phyloP scores from a whole-genome alignment of 2,113 vertebrate genomes.

The Syngnathus typhle region DNA sequence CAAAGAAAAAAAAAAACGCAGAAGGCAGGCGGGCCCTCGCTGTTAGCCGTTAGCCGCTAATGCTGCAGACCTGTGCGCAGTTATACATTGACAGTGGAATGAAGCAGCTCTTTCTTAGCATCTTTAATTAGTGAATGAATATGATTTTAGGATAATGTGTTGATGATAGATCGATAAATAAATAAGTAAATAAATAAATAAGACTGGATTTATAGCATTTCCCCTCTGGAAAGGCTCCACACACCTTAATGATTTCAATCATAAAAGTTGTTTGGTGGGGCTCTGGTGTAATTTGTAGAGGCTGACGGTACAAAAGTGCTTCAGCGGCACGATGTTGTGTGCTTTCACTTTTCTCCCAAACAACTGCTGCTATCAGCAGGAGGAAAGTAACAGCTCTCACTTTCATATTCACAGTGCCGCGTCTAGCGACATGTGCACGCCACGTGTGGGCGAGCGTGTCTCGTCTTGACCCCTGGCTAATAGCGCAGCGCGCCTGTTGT shows the following conservation, averaged over 20 bases:
- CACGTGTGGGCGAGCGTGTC: constrained; percentile 9
- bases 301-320: constrained; percentile 22
- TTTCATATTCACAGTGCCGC: constrained; percentile 31
- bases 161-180: too few relatives aligned
- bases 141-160: too few relatives aligned
- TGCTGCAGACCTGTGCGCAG: too few relatives aligned
- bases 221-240: too few relatives aligned
- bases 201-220: too few relatives aligned
- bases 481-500: constrained; percentile 9
- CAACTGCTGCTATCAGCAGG: constrained; percentile 33
- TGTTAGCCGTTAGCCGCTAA: too few relatives aligned
- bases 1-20: too few relatives aligned
- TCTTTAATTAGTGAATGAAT: too few relatives aligned
- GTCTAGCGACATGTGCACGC: constrained; percentile 23
- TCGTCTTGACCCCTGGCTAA: constrained; percentile 21
- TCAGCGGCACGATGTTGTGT: constrained; percentile 21
- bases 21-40: too few relatives aligned
- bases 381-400: constrained; percentile 41
- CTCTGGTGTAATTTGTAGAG: constrained; percentile 27
- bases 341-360: constrained; percentile 41
- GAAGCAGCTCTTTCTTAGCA: too few relatives aligned
- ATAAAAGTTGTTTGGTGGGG: background rate
- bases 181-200: too few relatives aligned
- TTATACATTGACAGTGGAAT: too few relatives aligned
- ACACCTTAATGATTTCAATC: background rate